These are phyloP conservation scores for Lonchura striata DNA, from an alignment of 2,113 vertebrate species.

Conservation along the genomic window DNA sequence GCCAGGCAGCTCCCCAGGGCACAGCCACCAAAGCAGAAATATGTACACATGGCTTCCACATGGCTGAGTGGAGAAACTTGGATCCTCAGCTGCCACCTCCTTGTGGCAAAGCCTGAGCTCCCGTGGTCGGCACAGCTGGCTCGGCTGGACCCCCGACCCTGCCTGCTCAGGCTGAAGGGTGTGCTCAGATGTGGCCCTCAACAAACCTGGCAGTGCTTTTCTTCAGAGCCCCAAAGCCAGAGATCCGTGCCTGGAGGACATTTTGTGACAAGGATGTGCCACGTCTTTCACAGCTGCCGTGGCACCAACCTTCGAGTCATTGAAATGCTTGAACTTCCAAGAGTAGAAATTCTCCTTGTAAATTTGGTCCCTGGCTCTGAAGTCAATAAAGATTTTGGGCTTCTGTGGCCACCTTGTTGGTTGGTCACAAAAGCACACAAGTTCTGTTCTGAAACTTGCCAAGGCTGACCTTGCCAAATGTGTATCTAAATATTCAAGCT, in stretches of 20 bases:
- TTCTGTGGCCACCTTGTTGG: not conserved
- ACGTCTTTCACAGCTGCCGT: fast-evolving
- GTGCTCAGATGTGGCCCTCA: not conserved
- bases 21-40: not conserved
- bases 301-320: not conserved
- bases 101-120: not conserved
- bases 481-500: not conserved
- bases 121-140: fast-evolving
- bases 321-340: not conserved
- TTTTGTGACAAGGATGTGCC: not conserved
- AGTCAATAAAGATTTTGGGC: not conserved
- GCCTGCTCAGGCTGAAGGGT: not conserved
- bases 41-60: not conserved
- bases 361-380: not conserved
- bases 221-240: not conserved
- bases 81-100: not conserved
- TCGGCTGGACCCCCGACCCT: fast-evolving
- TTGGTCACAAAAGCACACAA: not conserved
- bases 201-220: not conserved
- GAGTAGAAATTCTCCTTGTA: not conserved
- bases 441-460: not conserved
- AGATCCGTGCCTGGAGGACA: not conserved
- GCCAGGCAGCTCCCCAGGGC: not conserved
- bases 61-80: not conserved
- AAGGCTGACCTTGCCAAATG: not conserved